A percentile compares a stretch with the other conserved stretches of the same genome.
These are phyloP conservation scores for Andrena camellia DNA, from an alignment of 2,888 invertebrate genomes.

Conservation along the genomic window DNA sequence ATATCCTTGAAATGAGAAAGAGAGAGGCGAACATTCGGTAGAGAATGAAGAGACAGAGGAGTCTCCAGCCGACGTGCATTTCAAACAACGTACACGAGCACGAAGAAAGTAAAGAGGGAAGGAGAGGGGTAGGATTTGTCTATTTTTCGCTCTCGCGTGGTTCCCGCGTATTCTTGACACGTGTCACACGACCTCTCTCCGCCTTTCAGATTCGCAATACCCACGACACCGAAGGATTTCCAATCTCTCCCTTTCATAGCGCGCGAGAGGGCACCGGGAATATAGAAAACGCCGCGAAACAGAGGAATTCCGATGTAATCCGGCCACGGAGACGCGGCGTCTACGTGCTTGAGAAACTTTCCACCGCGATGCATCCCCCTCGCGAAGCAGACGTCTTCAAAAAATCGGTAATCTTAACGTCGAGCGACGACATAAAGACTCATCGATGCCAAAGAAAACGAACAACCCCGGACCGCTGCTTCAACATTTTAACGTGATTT, in stretches of 20 bases:
- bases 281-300: constrained; percentile 57
- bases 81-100: not conserved
- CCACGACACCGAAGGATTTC: constrained; percentile 57
- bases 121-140: constrained; percentile 30
- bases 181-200: constrained; percentile 56
- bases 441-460: not conserved
- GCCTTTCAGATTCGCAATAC: constrained; percentile 56
- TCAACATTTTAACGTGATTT: not conserved
- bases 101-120: constrained; percentile 4
- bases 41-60: constrained; percentile 4
- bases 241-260: constrained; percentile 59
- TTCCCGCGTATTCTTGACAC: constrained; percentile 62
- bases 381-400: not conserved
- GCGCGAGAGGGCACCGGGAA: constrained; percentile 35
- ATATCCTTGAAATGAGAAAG: not conserved
- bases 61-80: constrained; percentile 5
- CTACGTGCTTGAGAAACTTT: constrained; percentile 46
- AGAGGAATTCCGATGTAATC: constrained; percentile 49
- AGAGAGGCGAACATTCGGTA: not conserved
- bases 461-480: not conserved
- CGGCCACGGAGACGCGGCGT: constrained; percentile 35
- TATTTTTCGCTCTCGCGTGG: constrained; percentile 25
- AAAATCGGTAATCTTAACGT: constrained; percentile 9
- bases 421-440: not conserved
- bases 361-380: constrained; percentile 8